Evolutionary conservation across 2,797 vertebrate genomes (phyloP).

Genomic region (Clarias laeviceps): DNA sequence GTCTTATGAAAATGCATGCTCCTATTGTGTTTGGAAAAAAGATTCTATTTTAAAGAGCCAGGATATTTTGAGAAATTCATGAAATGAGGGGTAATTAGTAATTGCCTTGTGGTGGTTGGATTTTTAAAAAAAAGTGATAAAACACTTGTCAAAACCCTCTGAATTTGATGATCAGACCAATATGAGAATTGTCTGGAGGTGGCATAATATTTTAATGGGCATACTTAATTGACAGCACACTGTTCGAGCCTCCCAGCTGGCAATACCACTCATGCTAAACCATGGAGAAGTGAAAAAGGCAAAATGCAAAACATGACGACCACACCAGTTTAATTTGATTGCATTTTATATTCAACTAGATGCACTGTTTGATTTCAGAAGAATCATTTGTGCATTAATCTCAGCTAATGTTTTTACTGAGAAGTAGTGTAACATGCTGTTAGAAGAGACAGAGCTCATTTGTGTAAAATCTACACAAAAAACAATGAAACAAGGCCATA

Average conservation of each 20-base stretch:
- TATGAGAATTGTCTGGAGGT: slow-evolving; percentile 13
- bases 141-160: neutral
- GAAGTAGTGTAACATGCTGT: neutral
- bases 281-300: neutral
- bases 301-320: neutral
- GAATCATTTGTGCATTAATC: neutral
- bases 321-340: neutral
- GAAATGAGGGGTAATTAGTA: neutral
- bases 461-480: neutral
- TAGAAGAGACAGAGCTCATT: neutral
- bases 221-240: neutral
- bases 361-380: neutral
- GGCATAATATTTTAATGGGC: neutral
- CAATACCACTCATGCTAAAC: neutral
- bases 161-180: slow-evolving; percentile 1
- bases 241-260: neutral
- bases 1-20: neutral
- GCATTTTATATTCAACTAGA: neutral
- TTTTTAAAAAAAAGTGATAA: neutral
- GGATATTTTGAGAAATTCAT: neutral
- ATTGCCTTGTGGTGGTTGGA: neutral
- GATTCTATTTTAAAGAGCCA: neutral
- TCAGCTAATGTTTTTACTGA: neutral
- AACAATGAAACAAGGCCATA: neutral
- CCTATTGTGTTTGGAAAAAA: neutral